Conservation (phyloP, 1,140 invertebrate species). For the Chlorops oryzae region DNA sequence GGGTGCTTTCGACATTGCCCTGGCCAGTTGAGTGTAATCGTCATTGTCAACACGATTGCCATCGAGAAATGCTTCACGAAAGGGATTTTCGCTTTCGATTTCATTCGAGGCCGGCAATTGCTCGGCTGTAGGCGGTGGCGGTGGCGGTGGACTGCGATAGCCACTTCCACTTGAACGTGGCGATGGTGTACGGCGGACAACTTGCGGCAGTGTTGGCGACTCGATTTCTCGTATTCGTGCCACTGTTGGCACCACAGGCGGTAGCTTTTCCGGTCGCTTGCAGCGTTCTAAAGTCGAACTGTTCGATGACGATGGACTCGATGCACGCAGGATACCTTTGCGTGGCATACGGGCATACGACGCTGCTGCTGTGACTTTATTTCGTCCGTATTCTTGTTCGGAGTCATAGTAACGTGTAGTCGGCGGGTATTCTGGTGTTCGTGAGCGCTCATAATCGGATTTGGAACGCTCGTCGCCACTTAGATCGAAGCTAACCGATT, state of each 20-base stretch:
- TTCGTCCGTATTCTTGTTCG: slow-evolving; percentile 33
- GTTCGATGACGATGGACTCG: slow-evolving; percentile 35
- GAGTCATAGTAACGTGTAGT: slow-evolving; percentile 37
- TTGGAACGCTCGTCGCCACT: slow-evolving; percentile 44
- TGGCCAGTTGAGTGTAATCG: slow-evolving; percentile 39
- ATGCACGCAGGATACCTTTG: slow-evolving; percentile 40
- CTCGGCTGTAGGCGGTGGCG: slow-evolving; percentile 5
- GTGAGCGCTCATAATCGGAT: slow-evolving; percentile 40
- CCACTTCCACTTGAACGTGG: slow-evolving; percentile 17
- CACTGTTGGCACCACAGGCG: slow-evolving; percentile 34
- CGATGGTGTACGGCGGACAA: slow-evolving; percentile 29
- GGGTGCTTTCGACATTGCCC: slow-evolving; percentile 33
- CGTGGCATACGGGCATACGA: slow-evolving; percentile 27
- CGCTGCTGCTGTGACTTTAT: slow-evolving; percentile 14
- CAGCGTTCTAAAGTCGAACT: slow-evolving; percentile 27
- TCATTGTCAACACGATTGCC: slow-evolving; percentile 18
- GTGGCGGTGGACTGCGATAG: slow-evolving; percentile 16
- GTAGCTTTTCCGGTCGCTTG: slow-evolving; percentile 22
- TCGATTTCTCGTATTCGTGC: slow-evolving; percentile 39
- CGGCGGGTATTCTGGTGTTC: slow-evolving; percentile 28
- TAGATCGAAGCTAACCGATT: slow-evolving; percentile 45
- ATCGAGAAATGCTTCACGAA: slow-evolving; percentile 22
- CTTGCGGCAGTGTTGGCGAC: slow-evolving; percentile 28
- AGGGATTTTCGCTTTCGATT: slow-evolving; percentile 44
- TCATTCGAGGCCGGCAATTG: slow-evolving; percentile 15